Conservation (phyloP, 2,888 invertebrate species). For the Seira sanloemensis region DNA sequence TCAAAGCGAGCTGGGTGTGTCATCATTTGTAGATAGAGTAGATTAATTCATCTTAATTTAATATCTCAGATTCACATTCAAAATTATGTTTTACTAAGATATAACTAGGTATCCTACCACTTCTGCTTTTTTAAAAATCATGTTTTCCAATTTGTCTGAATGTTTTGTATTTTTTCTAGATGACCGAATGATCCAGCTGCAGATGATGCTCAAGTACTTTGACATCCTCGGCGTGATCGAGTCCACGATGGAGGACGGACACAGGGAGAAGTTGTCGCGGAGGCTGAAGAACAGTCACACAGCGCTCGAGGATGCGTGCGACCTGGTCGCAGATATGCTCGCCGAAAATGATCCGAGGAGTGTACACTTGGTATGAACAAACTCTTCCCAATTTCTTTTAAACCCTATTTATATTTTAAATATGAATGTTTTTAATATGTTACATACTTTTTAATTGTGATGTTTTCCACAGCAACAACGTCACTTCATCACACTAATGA, state of each 20-base stretch:
- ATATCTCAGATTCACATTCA: too few relatives aligned
- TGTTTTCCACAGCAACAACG: constrained; percentile 69
- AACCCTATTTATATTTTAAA: not conserved
- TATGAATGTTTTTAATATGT: too few relatives aligned
- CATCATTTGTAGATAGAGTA: too few relatives aligned
- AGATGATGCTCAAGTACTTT: constrained; percentile 67
- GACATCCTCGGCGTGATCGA: constrained; percentile 70
- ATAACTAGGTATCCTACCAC: too few relatives aligned
- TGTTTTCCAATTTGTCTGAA: not conserved
- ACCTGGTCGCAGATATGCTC: constrained; percentile 62
- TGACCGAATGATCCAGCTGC: constrained; percentile 54
- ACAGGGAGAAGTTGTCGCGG: constrained; percentile 63
- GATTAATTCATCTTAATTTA: too few relatives aligned
- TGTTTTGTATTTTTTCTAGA: constrained; percentile 43
- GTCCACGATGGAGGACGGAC: constrained; percentile 62
- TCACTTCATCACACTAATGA: constrained; percentile 67
- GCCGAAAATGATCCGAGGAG: constrained; percentile 65
- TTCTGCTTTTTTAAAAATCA: too few relatives aligned
- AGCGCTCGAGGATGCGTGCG: constrained; percentile 54
- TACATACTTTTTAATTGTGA: too few relatives aligned
- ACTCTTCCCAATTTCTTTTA: not conserved
- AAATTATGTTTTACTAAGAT: too few relatives aligned
- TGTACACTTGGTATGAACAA: not conserved
- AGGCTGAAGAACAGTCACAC: constrained; percentile 54
- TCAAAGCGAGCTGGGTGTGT: constrained; percentile 61